phyloP scores from a whole-genome alignment of 2,113 vertebrate species.

The Carlito syrichta region DNA sequence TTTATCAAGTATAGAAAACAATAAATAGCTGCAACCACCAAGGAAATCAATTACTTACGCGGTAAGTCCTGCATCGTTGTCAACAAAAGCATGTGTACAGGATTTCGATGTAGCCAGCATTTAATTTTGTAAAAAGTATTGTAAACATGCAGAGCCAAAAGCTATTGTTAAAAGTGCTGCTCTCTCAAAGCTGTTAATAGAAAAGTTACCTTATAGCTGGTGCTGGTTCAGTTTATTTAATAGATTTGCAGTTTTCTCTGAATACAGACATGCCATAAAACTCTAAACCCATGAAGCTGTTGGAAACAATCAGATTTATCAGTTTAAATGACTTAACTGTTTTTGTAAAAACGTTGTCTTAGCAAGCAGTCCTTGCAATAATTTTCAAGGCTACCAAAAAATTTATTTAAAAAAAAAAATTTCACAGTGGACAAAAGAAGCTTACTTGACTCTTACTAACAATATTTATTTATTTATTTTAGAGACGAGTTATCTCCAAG shows the following conservation, averaged over 20 bases:
- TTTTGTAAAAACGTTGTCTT: background rate
- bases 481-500: no score
- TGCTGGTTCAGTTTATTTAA: conserved; percentile 53
- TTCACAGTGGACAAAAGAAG: background rate
- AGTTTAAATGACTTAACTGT: background rate
- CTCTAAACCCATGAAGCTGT: background rate
- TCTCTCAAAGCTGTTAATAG: conserved; percentile 60
- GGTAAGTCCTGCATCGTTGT: background rate
- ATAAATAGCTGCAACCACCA: background rate
- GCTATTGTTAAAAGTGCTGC: conserved; percentile 39
- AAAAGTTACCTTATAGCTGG: conserved; percentile 56
- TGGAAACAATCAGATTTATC: background rate
- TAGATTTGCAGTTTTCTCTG: background rate
- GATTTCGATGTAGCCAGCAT: conserved; percentile 40
- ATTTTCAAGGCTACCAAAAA: background rate
- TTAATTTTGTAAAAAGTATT: background rate
- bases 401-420: background rate
- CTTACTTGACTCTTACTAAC: background rate
- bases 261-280: background rate
- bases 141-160: conserved; percentile 66
- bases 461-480: no score
- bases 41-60: conserved; percentile 27
- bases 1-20: background rate
- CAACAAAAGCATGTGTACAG: background rate
- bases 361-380: background rate